These are phyloP conservation scores for Marcusenius ussheri DNA, from an alignment of 2,113 vertebrate genomes.

Conservation along the genomic window DNA sequence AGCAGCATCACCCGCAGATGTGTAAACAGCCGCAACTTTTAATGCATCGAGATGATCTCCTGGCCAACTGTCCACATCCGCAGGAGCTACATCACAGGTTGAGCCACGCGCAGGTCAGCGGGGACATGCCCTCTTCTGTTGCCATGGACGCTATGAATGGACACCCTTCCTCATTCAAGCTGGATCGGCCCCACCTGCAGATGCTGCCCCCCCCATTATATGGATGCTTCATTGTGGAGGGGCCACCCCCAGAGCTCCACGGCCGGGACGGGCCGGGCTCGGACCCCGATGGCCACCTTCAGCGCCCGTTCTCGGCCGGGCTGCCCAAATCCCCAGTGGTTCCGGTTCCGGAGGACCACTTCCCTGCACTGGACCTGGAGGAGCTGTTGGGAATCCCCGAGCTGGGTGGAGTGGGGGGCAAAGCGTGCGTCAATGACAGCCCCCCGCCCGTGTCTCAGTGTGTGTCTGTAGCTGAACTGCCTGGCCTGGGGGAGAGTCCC, in stretches of 20 bases:
- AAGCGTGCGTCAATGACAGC: conserved; percentile 22
- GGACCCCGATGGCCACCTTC: not conserved
- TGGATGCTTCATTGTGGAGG: conserved; percentile 45
- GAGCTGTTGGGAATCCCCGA: conserved; percentile 62
- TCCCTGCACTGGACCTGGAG: conserved; percentile 55
- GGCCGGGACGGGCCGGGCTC: conserved; percentile 32
- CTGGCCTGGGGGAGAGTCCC: not conserved
- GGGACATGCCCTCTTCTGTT: conserved; percentile 47
- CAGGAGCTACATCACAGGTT: conserved; percentile 67
- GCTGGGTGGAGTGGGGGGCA: conserved; percentile 24
- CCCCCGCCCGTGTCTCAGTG: conserved; percentile 61
- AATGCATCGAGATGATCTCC: no score
- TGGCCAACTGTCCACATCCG: conserved; percentile 12
- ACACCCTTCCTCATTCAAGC: conserved; percentile 44
- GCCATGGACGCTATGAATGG: conserved; percentile 35
- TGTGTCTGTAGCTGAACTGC: conserved; percentile 44
- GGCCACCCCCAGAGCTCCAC: conserved; percentile 42
- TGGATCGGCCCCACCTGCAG: conserved; percentile 36
- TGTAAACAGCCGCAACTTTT: not conserved
- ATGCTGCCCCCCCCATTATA: conserved; percentile 24
- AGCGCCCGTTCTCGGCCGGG: conserved; percentile 42
- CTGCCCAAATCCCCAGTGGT: conserved; percentile 48
- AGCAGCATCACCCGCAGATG: conserved; percentile 34
- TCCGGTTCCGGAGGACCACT: conserved; percentile 50
- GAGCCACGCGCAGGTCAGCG: conserved; percentile 64